Conservation (phyloP, 1,140 invertebrate genomes). For the Portunus trituberculatus region DNA sequence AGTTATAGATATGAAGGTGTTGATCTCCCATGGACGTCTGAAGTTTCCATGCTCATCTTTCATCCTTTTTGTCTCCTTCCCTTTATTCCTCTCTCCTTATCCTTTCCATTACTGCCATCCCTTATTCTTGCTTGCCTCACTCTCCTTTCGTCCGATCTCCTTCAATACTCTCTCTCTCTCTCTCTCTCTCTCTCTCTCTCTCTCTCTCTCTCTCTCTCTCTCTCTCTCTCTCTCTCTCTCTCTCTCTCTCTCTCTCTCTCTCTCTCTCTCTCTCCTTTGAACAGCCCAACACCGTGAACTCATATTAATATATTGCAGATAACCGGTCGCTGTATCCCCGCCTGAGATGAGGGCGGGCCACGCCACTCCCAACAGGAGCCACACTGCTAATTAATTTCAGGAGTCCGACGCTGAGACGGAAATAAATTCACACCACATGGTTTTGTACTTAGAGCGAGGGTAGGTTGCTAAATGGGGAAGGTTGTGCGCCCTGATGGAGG, state of each 20-base stretch:
- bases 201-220: constrained; percentile 46
- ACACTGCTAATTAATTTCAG: not conserved
- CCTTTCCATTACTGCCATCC: too few relatives aligned
- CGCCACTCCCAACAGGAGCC: not conserved
- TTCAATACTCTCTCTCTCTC: too few relatives aligned
- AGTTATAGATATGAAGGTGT: too few relatives aligned
- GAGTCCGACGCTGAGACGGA: not conserved
- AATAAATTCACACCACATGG: constrained; percentile 21
- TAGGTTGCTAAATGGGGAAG: not conserved
- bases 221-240: constrained; percentile 51
- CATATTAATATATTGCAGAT: not conserved
- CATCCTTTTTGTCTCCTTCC: too few relatives aligned
- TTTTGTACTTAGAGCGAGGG: not conserved
- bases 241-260: constrained; percentile 47
- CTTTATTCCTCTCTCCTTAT: too few relatives aligned
- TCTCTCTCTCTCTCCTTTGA: not conserved
- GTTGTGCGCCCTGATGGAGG: not conserved
- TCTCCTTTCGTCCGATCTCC: too few relatives aligned
- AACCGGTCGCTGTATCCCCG: not conserved
- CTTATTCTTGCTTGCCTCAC: too few relatives aligned
- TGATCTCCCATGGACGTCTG: too few relatives aligned
- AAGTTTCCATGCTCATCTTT: too few relatives aligned
- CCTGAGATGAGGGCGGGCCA: not conserved
- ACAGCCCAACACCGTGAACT: not conserved
- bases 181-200: too few relatives aligned